Conservation (phyloP, 2,797 vertebrate species). For the Etheostoma perlongum region DNA sequence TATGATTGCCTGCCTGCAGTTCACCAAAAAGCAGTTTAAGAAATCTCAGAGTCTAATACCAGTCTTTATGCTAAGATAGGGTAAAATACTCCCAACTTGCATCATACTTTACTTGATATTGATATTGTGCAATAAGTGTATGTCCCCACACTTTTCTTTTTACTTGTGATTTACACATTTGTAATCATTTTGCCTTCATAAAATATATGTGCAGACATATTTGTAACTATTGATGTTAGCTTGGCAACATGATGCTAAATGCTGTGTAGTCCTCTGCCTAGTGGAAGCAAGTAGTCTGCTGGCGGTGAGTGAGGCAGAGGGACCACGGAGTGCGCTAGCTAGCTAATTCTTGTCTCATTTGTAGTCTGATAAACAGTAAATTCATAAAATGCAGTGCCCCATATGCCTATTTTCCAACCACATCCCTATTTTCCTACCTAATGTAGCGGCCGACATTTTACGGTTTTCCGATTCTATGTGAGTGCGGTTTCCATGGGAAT, state of each 20-base stretch:
- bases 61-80: neutral
- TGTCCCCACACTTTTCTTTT: neutral
- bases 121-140: neutral
- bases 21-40: conserved; percentile 6
- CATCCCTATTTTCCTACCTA: no score
- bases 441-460: no score
- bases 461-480: no score
- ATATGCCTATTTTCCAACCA: no score
- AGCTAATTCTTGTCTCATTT: no score
- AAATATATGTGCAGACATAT: neutral
- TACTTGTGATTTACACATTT: neutral
- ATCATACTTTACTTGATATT: neutral
- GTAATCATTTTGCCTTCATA: neutral
- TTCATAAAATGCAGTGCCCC: no score
- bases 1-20: neutral
- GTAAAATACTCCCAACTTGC: neutral
- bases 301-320: no score
- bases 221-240: neutral
- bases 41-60: neutral
- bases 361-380: no score
- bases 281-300: no score
- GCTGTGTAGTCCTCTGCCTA: conserved; percentile 10
- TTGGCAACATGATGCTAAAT: neutral
- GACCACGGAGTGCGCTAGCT: no score
- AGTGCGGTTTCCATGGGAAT: no score